Conservation (phyloP, 2,888 invertebrate species). For the Phyllotreta cruciferae region DNA sequence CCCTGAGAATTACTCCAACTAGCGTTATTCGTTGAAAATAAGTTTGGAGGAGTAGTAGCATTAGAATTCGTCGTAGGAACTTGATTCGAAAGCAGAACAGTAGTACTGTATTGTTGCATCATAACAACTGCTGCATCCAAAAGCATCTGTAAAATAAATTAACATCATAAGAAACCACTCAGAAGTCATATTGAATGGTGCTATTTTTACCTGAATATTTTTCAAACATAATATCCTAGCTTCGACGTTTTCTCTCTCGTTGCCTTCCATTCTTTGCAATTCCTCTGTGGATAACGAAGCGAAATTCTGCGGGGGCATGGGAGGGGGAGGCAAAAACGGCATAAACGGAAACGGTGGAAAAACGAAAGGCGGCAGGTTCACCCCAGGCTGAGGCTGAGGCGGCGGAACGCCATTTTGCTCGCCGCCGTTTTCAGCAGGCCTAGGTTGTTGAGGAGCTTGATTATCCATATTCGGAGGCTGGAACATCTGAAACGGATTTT, state of each 20-base stretch:
- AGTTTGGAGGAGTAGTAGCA: constrained; percentile 4
- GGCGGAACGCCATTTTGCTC: constrained; percentile 26
- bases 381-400: constrained; percentile 46
- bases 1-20: constrained; percentile 9
- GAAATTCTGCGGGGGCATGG: constrained; percentile 79
- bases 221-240: constrained; percentile 83
- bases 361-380: constrained; percentile 63
- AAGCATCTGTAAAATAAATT: constrained; percentile 64
- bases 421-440: constrained; percentile 14
- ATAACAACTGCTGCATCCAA: constrained; percentile 92
- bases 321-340: constrained; percentile 71
- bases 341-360: constrained; percentile 63
- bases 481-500: constrained; percentile 53
- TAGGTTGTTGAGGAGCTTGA: constrained; percentile 48
- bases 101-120: constrained; percentile 91
- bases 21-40: constrained; percentile 6
- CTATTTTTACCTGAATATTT: constrained; percentile 65
- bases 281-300: constrained; percentile 82
- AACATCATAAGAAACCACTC: neutral
- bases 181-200: neutral
- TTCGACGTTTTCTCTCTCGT: constrained; percentile 85
- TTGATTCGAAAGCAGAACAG: constrained; percentile 62
- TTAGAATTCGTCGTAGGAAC: constrained; percentile 56
- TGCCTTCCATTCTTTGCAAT: constrained; percentile 87
- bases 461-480: constrained; percentile 42